Percentiles rank a stretch among this genome's conserved stretches.
These are phyloP conservation scores for Saguinus midas DNA, from an alignment of 2,113 vertebrate species.

Conservation along the genomic window DNA sequence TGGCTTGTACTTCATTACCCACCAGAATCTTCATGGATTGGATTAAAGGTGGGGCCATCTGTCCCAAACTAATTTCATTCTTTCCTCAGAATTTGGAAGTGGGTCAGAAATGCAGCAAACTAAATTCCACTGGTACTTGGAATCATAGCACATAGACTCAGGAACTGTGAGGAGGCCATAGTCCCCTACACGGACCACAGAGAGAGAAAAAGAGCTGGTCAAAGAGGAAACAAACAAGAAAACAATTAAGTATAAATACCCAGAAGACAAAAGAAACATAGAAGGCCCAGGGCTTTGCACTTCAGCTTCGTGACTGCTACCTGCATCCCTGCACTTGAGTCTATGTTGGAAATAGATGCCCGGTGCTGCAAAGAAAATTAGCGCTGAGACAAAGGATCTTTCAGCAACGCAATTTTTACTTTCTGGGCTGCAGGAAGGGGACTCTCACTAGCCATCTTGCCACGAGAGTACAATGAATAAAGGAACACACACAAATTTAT, in stretches of 20 bases:
- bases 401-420: too few species aligned
- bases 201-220: background rate
- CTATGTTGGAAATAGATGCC: too few species aligned
- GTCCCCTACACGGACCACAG: background rate
- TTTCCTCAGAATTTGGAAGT: constrained; percentile 4
- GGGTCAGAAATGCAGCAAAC: background rate
- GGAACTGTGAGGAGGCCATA: background rate
- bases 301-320: background rate
- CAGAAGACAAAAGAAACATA: background rate
- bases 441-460: too few species aligned
- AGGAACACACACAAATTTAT: too few species aligned
- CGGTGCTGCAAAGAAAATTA: too few species aligned
- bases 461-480: too few species aligned
- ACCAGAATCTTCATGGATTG: background rate
- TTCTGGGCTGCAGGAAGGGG: too few species aligned
- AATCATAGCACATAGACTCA: background rate
- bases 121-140: background rate
- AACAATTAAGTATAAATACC: background rate
- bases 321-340: background rate
- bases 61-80: background rate
- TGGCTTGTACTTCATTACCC: background rate
- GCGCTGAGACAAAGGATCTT: too few species aligned
- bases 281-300: background rate
- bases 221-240: background rate
- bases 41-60: background rate